Evolutionary conservation across 2,888 invertebrate species (phyloP), one percentile per base, ranked within the genome.

Genomic region (Stenchaetothrips biformis): DNA sequence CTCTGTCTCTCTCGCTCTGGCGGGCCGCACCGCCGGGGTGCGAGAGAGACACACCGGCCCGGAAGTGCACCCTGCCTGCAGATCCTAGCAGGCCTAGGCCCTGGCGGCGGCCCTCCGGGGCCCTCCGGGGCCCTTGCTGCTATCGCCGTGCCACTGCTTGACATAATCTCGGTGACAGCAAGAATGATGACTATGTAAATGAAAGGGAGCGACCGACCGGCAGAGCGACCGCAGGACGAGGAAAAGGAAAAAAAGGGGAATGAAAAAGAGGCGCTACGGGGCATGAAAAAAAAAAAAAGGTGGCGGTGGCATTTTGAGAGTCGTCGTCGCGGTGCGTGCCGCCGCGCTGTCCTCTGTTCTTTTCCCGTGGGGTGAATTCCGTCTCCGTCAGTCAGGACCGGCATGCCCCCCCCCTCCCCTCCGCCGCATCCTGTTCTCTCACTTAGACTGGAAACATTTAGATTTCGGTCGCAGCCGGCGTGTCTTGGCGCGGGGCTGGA

Each of bases 151-250:
- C 53, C 13, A 18, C 53, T 74, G 21, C 67, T 25, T 74, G 67
- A 11, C 67, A 74, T 74, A 74, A 74, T 74, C 67, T 74, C 25
- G 67, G 67, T 74, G 67, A 74, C 67, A 74, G 67, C 67, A 74
- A 25, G 67, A 74, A 25, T 74, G 67, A 74, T 74, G 67, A 74
- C 67, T 74, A 74, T 74, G 67, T 74, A 74, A 74, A 74, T 74
- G 67, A 21, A 74, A 25, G 67, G 25, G 67, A 74, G 67, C 25
- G 37, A 37, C 37, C 37, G 37, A 37, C 2, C 11, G 37, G 4
- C 37, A 37, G 37, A 37, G 37, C 37, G 37, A 37, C 37, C 37
- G 37, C 53, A 18, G 53, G 53, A 18, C 13, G 18, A 53, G 4
- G 9, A 13, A 18, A 53, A 53, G 21, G 25, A 74, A 74, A 74